phyloP scores from a whole-genome alignment of 2,113 vertebrate genomes.

The Sisor rabdophorus region DNA sequence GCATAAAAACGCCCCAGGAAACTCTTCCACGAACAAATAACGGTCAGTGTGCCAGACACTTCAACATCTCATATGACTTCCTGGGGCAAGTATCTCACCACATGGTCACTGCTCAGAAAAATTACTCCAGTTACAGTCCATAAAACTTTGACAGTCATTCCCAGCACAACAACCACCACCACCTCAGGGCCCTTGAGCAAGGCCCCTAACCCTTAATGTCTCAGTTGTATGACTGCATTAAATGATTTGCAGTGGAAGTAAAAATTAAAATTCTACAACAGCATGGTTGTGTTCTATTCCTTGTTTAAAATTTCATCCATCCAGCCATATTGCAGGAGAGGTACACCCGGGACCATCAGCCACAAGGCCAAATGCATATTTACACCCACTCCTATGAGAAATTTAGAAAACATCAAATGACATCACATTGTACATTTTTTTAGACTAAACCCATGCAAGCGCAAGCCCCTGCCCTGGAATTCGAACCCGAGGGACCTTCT shows the following conservation, averaged over 20 bases:
- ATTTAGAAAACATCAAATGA: too few species aligned
- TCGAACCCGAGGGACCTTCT: too few species aligned
- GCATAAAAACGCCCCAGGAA: constrained; percentile 8
- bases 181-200: too few species aligned
- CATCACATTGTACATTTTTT: too few species aligned
- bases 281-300: background rate
- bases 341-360: too few species aligned
- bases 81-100: background rate
- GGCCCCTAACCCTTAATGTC: background rate
- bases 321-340: too few species aligned
- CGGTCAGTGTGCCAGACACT: constrained; percentile 19
- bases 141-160: background rate
- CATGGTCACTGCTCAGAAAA: background rate
- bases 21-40: constrained; percentile 22
- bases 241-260: background rate
- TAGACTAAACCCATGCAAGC: too few species aligned
- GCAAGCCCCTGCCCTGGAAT: too few species aligned
- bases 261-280: background rate
- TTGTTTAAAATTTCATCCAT: background rate
- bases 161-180: background rate
- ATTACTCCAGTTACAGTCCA: background rate
- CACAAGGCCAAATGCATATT: too few species aligned
- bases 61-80: background rate
- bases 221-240: background rate
- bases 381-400: too few species aligned